Conservation (phyloP, 2,113 vertebrate genomes). For the Pogona vitticeps region DNA sequence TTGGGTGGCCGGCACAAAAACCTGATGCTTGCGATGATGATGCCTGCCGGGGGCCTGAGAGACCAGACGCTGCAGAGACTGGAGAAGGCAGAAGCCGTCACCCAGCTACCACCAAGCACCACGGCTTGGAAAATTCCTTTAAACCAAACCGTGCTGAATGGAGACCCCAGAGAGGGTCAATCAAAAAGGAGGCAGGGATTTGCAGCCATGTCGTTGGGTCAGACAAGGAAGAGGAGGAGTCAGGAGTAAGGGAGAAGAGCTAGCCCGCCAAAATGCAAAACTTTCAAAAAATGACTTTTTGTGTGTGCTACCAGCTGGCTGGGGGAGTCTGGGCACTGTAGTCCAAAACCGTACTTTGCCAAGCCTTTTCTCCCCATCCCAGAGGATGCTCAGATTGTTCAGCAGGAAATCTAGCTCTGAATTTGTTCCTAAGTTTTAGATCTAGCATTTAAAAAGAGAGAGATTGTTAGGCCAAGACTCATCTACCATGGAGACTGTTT, state of each 20-base stretch:
- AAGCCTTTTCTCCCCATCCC: background rate
- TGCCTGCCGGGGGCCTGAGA: accelerated
- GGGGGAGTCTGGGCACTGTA: too few relatives aligned
- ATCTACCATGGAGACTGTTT: too few relatives aligned
- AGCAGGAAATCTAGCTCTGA: background rate
- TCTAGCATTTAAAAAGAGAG: too few relatives aligned
- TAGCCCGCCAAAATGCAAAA: too few relatives aligned
- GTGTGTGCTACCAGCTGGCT: too few relatives aligned
- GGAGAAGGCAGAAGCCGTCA: background rate
- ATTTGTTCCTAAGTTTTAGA: too few relatives aligned
- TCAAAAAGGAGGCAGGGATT: accelerated
- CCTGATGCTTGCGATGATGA: accelerated
- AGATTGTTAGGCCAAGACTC: too few relatives aligned
- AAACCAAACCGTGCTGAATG: background rate
- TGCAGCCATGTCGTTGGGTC: too few relatives aligned
- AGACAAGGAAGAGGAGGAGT: background rate
- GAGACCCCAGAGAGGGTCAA: background rate
- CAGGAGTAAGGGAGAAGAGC: too few relatives aligned
- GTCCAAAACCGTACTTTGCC: background rate
- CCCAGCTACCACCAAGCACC: background rate
- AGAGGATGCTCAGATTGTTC: background rate
- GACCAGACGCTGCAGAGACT: accelerated
- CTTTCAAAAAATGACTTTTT: too few relatives aligned
- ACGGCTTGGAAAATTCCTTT: background rate
- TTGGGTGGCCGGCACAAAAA: too few relatives aligned